Percentiles rank a stretch among this genome's conserved stretches.
phyloP scores from a whole-genome alignment of 2,888 invertebrate genomes.

The Hyalella azteca region DNA sequence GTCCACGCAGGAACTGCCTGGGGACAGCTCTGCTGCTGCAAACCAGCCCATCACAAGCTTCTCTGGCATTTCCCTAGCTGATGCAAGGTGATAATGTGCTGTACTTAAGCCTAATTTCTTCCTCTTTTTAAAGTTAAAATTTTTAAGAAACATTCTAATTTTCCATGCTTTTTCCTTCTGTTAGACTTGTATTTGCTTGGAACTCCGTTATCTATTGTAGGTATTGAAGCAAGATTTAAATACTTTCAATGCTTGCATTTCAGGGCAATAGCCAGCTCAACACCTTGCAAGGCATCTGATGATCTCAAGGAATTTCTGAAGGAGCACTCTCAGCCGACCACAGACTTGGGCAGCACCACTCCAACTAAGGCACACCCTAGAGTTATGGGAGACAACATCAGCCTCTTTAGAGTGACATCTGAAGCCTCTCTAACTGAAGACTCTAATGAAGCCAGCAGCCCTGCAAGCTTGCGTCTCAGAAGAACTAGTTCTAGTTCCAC shows the following conservation, averaged over 20 bases:
- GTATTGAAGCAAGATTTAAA: neutral
- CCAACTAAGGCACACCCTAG: neutral
- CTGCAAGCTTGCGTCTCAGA: neutral
- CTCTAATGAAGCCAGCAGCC: neutral
- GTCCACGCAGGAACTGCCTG: conserved; percentile 26
- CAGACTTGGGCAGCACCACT: neutral
- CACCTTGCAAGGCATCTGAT: neutral
- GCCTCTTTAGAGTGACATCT: neutral
- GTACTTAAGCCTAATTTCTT: no score
- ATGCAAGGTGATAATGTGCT: no score
- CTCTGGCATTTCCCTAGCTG: conserved; percentile 26
- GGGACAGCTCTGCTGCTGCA: neutral
- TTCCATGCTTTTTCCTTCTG: neutral
- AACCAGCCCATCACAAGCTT: neutral
- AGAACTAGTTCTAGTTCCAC: neutral
- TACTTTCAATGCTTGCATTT: neutral
- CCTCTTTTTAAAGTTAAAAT: no score
- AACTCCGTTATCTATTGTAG: neutral
- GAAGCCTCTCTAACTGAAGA: neutral
- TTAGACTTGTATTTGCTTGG: neutral
- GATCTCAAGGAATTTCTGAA: neutral
- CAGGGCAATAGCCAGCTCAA: neutral
- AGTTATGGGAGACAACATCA: neutral
- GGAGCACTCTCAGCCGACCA: neutral
- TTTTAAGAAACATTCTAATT: no score